A percentile compares a stretch with the other conserved stretches of the same genome.
phyloP scores from a whole-genome alignment of 2,888 invertebrate species.

The Xanthorhoe spadicearia region DNA sequence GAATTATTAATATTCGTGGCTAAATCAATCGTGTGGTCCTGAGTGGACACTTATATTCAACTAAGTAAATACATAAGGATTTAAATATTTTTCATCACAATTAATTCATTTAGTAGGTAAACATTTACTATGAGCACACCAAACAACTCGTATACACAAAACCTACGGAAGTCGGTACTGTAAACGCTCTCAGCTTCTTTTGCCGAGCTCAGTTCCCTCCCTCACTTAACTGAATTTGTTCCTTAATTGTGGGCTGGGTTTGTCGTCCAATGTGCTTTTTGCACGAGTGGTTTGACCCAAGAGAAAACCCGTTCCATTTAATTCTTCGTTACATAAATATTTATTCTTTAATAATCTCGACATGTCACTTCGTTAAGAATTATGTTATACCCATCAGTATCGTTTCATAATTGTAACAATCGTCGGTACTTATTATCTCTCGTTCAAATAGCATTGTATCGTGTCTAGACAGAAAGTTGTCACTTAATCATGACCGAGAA shows the following conservation, averaged over 20 bases:
- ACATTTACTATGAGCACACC: constrained; percentile 13
- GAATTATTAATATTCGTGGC: not conserved
- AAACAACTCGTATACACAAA: constrained; percentile 32
- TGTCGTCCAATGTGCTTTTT: constrained; percentile 34
- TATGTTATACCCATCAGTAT: constrained; percentile 4
- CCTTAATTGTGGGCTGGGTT: constrained; percentile 41
- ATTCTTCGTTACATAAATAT: constrained; percentile 9
- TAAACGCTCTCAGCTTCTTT: constrained; percentile 39
- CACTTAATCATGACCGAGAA: constrained; percentile 34
- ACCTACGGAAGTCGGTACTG: constrained; percentile 36
- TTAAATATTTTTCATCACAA: not conserved
- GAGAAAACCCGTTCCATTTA: constrained; percentile 31
- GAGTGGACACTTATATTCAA: not conserved
- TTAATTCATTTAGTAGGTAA: constrained; percentile 4
- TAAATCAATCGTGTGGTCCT: not conserved
- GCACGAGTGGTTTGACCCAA: constrained; percentile 32
- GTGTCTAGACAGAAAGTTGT: constrained; percentile 35
- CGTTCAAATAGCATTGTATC: constrained; percentile 20
- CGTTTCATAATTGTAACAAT: constrained; percentile 16
- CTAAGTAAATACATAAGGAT: not conserved
- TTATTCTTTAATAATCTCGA: not conserved
- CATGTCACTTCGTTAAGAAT: constrained; percentile 11
- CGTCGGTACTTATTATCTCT: constrained; percentile 1
- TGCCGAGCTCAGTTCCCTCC: constrained; percentile 30
- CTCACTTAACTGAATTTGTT: constrained; percentile 42